A percentile compares a stretch with the other conserved stretches of the same genome.
These are phyloP conservation scores for Apamea sordens DNA, from an alignment of 2,888 invertebrate genomes.

Conservation along the genomic window DNA sequence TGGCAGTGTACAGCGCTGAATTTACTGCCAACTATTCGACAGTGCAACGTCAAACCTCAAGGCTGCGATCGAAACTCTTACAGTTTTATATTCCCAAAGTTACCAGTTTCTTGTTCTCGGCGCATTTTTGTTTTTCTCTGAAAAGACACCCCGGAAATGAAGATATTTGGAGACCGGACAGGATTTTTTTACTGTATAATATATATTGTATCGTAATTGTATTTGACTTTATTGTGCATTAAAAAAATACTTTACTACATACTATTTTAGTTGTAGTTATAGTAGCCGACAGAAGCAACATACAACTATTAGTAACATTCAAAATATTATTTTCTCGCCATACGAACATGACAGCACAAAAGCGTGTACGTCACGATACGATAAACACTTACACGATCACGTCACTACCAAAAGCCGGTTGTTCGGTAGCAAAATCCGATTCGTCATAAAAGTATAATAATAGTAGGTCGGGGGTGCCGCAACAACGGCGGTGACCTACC, in stretches of 20 bases:
- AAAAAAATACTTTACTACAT: too few relatives aligned
- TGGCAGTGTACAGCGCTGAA: constrained; percentile 67
- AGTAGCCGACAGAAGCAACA: not conserved
- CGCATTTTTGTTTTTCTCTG: not conserved
- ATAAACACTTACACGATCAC: constrained; percentile 76
- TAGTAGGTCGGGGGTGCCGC: constrained; percentile 89
- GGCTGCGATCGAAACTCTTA: constrained; percentile 65
- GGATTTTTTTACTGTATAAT: too few relatives aligned
- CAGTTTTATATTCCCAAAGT: constrained; percentile 64
- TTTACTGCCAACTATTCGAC: constrained; percentile 73
- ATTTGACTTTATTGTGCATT: too few relatives aligned
- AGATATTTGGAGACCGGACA: not conserved
- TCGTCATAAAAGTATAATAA: constrained; percentile 91
- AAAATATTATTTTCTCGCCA: constrained; percentile 32
- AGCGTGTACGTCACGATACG: constrained; percentile 64
- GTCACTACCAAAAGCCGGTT: constrained; percentile 81
- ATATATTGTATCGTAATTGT: too few relatives aligned
- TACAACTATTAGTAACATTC: constrained; percentile 7
- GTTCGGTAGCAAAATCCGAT: constrained; percentile 87
- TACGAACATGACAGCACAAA: constrained; percentile 51
- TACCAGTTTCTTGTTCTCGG: constrained; percentile 51
- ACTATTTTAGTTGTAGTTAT: not conserved
- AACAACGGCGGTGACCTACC: constrained; percentile 88
- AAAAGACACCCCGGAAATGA: not conserved
- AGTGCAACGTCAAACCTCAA: constrained; percentile 73